A percentile compares a stretch with the other conserved stretches of the same genome.
Evolutionary conservation across 2,888 invertebrate genomes (phyloP).

Genomic region (Smittia aterrima): DNA sequence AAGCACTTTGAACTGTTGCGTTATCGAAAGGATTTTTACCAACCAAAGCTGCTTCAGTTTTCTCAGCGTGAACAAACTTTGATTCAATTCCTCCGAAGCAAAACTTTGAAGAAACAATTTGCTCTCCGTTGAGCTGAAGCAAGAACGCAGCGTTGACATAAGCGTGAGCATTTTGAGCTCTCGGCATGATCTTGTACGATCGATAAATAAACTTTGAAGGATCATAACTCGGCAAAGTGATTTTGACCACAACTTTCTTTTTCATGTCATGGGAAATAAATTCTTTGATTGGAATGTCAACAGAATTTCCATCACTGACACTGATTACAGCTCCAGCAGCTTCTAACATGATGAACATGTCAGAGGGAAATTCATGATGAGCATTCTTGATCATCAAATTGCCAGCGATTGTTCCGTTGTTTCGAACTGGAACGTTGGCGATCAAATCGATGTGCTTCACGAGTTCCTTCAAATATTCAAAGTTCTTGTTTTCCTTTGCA

Average conservation of each 20-base stretch:
- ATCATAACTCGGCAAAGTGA: conserved; percentile 46
- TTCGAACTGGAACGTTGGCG: conserved; percentile 71
- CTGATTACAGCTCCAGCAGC: conserved; percentile 52
- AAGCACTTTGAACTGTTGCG: conserved; percentile 54
- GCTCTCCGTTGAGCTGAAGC: conserved; percentile 57
- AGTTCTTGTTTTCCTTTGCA: conserved; percentile 51
- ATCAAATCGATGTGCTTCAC: conserved; percentile 68
- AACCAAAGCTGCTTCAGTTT: conserved; percentile 56
- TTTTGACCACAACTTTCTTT: conserved; percentile 50
- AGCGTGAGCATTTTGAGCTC: conserved; percentile 72
- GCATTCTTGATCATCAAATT: conserved; percentile 64
- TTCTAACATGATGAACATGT: conserved; percentile 56
- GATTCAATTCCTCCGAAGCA: conserved; percentile 62
- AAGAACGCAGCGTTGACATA: conserved; percentile 73
- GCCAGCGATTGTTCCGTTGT: conserved; percentile 64
- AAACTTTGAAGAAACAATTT: conserved; percentile 56
- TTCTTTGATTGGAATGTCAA: conserved; percentile 48
- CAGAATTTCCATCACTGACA: conserved; percentile 48
- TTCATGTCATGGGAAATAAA: conserved; percentile 55
- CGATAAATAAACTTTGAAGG: conserved; percentile 50
- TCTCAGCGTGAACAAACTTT: conserved; percentile 55
- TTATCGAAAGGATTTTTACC: conserved; percentile 55
- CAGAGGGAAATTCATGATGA: conserved; percentile 64
- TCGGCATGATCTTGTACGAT: conserved; percentile 67
- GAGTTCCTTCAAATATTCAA: conserved; percentile 61